phyloP scores from a whole-genome alignment of 1,140 invertebrate species.

The Drosophila burlai region DNA sequence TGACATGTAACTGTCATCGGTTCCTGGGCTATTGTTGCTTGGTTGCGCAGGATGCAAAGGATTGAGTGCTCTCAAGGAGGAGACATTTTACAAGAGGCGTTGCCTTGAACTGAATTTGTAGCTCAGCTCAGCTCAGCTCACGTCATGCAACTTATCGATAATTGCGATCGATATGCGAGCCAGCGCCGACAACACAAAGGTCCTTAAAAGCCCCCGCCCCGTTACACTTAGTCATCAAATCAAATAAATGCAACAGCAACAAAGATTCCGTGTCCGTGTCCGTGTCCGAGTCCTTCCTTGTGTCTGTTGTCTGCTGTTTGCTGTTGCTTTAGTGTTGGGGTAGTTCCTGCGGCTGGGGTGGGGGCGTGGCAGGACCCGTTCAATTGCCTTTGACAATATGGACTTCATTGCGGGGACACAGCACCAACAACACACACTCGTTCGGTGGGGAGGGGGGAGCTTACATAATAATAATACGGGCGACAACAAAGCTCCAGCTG shows the following conservation, averaged over 20 bases:
- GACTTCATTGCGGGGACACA: slow-evolving; percentile 60
- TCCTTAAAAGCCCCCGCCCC: neutral
- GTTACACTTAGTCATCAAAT: slow-evolving; percentile 56
- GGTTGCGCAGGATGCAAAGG: neutral
- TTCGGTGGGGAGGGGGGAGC: neutral
- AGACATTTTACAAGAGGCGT: slow-evolving; percentile 56
- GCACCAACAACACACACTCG: slow-evolving; percentile 16
- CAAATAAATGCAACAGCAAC: slow-evolving; percentile 54
- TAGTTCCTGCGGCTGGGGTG: slow-evolving; percentile 14
- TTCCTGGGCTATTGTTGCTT: too few relatives aligned
- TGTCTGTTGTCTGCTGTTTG: slow-evolving; percentile 11
- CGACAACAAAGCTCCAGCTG: slow-evolving; percentile 39
- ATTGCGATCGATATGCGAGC: slow-evolving; percentile 46
- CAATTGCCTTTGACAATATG: slow-evolving; percentile 66
- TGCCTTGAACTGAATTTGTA: slow-evolving; percentile 72
- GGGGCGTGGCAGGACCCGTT: slow-evolving; percentile 19
- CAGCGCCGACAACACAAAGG: slow-evolving; percentile 12
- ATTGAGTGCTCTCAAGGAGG: neutral
- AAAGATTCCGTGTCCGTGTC: slow-evolving; percentile 29
- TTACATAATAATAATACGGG: slow-evolving; percentile 61
- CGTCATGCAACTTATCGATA: slow-evolving; percentile 48
- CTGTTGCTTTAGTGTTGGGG: slow-evolving; percentile 22
- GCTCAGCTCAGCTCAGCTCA: slow-evolving; percentile 16
- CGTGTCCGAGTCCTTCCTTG: slow-evolving; percentile 11
- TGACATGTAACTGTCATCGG: neutral